Percentiles rank a stretch among this genome's conserved stretches.
These are phyloP conservation scores for Muschampia plurimacula DNA, from an alignment of 2,888 invertebrate species.

Conservation along the genomic window DNA sequence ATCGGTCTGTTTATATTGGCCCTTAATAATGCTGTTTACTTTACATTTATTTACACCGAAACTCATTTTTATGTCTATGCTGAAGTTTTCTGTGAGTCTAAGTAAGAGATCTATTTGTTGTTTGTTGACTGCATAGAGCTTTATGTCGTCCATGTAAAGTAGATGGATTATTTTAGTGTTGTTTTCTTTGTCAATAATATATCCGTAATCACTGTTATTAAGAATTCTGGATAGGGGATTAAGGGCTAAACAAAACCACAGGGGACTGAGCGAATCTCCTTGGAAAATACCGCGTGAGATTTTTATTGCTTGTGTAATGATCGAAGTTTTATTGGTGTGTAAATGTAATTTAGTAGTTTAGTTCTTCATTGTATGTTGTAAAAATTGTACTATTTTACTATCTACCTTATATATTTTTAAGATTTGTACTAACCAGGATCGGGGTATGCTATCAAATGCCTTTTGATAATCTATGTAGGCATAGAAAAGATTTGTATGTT, in stretches of 20 bases:
- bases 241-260: too few relatives aligned
- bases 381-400: constrained; percentile 1
- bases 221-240: constrained; percentile 8
- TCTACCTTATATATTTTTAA: background rate
- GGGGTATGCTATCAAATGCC: too few relatives aligned
- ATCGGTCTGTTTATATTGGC: constrained; percentile 13
- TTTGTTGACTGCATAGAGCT: constrained; percentile 31
- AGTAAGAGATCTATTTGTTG: constrained; percentile 18
- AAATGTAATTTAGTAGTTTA: constrained; percentile 20
- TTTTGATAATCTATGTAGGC: too few relatives aligned
- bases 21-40: constrained; percentile 22
- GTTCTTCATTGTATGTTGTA: constrained; percentile 15
- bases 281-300: constrained; percentile 30
- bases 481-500: background rate
- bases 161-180: constrained; percentile 11
- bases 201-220: constrained; percentile 10
- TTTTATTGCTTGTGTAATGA: constrained; percentile 9
- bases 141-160: constrained; percentile 8
- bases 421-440: background rate
- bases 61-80: constrained; percentile 13
- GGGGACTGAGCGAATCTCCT: too few relatives aligned
- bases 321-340: background rate
- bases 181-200: background rate
- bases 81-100: constrained; percentile 22
- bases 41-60: constrained; percentile 29